Conservation (phyloP, 2,888 invertebrate genomes). For the Drosophila histrio region DNA sequence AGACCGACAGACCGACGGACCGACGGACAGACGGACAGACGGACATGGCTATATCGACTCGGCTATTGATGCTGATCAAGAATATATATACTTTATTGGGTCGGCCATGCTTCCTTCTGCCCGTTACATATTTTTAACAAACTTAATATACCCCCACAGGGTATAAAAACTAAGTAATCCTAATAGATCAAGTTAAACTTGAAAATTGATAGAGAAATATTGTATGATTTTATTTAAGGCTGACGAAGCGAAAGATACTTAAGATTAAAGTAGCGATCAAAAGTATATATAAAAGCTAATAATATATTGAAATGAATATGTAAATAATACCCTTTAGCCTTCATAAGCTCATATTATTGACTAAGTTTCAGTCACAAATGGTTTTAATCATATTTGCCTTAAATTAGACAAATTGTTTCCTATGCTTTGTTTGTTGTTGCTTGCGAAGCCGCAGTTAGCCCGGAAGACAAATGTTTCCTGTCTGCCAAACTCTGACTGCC, state of each 20-base stretch:
- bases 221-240: neutral
- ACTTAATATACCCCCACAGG: no score
- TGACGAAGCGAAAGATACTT: neutral
- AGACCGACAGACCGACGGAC: no score
- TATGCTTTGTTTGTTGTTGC: conserved; percentile 41
- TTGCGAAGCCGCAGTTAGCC: neutral
- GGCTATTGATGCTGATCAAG: no score
- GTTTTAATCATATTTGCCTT: conserved; percentile 54
- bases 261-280: neutral
- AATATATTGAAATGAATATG: neutral
- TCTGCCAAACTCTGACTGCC: conserved; percentile 56
- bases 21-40: no score
- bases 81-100: no score
- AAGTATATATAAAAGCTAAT: no score
- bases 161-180: neutral
- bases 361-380: conserved; percentile 42
- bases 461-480: conserved; percentile 50
- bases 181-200: conserved; percentile 17
- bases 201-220: conserved; percentile 4
- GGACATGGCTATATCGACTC: no score
- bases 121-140: no score
- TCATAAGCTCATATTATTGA: conserved; percentile 1
- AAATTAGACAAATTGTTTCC: conserved; percentile 56
- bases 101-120: no score
- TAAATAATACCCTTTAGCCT: neutral